Conservation (phyloP, 2,888 invertebrate species). For the Syrphus vitripennis region DNA sequence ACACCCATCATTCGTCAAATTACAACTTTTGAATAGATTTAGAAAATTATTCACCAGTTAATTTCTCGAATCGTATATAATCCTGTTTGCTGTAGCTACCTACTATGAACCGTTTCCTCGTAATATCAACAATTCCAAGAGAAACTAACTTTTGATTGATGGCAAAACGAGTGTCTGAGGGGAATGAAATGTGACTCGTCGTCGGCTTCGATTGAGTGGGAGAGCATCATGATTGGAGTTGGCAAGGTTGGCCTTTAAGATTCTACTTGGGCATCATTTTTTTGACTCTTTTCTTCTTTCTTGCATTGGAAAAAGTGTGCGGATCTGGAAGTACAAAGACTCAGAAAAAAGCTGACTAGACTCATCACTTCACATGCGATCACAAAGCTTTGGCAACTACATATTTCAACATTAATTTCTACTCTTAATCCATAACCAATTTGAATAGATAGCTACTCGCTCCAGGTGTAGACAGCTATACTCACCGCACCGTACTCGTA, state of each 20-base stretch:
- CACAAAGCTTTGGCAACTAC: background rate
- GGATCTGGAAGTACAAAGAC: conserved; percentile 6
- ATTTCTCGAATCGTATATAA: background rate
- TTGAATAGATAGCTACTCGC: conserved; percentile 1
- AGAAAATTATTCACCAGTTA: background rate
- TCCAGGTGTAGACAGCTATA: conserved; percentile 56
- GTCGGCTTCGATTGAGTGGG: conserved; percentile 7
- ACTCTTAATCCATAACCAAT: conserved; percentile 14
- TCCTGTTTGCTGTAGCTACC: background rate
- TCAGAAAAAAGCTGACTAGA: background rate
- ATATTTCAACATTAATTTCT: background rate
- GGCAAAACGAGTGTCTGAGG: conserved; percentile 11
- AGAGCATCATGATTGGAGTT: background rate
- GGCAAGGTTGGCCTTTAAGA: background rate
- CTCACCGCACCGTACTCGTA: conserved; percentile 25
- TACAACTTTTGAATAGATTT: background rate
- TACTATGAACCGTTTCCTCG: too few species aligned
- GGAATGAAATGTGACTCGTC: conserved; percentile 20
- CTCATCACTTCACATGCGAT: conserved; percentile 22
- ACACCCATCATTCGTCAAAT: conserved; percentile 27
- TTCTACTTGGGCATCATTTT: background rate
- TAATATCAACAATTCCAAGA: background rate
- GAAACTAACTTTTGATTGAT: conserved; percentile 31
- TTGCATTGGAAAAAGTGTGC: background rate
- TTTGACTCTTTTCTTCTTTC: conserved; percentile 6